Percentiles rank a stretch among this genome's conserved stretches.
Evolutionary conservation across 2,113 vertebrate genomes (phyloP).

Genomic region (Oreochromis tanganicae): DNA sequence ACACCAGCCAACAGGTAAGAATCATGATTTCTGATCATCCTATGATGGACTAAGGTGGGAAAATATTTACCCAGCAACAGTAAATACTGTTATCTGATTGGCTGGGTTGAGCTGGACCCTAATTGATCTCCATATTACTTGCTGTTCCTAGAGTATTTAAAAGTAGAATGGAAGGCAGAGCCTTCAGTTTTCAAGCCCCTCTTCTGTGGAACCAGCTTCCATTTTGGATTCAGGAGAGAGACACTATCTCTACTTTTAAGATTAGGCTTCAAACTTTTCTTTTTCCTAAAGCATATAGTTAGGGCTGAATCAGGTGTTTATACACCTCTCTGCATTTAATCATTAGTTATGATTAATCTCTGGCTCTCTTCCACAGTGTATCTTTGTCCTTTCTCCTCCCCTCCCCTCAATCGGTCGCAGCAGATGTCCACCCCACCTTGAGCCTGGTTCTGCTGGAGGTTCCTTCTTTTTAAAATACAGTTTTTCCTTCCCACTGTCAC

Average conservation of each 20-base stretch:
- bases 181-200: neutral
- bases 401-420: neutral
- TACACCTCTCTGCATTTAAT: neutral
- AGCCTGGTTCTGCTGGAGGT: neutral
- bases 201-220: neutral
- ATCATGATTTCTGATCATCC: neutral
- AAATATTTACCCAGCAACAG: neutral
- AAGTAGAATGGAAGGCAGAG: neutral
- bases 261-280: neutral
- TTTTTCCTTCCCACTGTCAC: neutral
- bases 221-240: neutral
- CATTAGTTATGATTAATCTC: neutral
- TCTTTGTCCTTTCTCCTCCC: neutral
- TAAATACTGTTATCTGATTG: neutral
- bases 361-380: neutral
- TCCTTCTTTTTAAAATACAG: neutral
- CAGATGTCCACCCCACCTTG: neutral
- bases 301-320: neutral
- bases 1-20: neutral
- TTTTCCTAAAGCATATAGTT: neutral
- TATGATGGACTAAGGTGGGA: neutral
- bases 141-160: neutral
- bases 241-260: neutral
- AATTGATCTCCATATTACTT: neutral
- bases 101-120: neutral